These are phyloP conservation scores for Aphidoletes aphidimyza DNA, from an alignment of 2,888 invertebrate species.

Conservation along the genomic window DNA sequence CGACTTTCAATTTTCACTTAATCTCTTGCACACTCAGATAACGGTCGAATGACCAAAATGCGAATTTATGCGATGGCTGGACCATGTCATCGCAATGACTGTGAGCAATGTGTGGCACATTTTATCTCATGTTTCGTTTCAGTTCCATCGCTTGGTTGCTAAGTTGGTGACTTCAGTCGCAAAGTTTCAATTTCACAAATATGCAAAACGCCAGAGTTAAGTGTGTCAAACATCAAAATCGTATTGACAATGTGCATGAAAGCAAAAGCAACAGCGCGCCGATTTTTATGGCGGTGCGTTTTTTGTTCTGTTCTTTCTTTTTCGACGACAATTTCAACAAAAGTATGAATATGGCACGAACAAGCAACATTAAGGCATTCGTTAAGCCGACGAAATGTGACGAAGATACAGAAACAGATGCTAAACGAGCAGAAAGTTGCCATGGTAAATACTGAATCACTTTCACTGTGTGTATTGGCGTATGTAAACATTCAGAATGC, in stretches of 20 bases:
- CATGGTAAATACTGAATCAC: conserved; percentile 40
- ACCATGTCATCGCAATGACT: no score
- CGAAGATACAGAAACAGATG: conserved; percentile 11
- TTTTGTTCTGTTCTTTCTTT: background rate
- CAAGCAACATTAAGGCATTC: background rate
- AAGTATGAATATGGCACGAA: background rate
- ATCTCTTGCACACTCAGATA: background rate
- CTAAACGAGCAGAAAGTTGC: conserved; percentile 19
- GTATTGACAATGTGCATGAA: conserved; percentile 24
- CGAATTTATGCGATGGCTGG: no score
- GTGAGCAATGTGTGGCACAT: background rate
- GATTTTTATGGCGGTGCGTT: background rate
- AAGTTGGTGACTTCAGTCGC: background rate
- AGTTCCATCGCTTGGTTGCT: background rate
- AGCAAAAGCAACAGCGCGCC: background rate
- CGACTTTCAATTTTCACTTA: conserved; percentile 11
- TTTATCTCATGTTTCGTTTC: background rate
- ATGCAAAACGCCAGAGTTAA: background rate
- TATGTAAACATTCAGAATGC: conserved; percentile 17
- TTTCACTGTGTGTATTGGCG: background rate
- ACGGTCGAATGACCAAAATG: background rate
- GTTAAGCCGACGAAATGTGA: conserved; percentile 5
- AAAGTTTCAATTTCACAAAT: background rate
- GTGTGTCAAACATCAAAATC: background rate
- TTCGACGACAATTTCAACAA: background rate